A percentile compares a stretch with the other conserved stretches of the same genome.
These are phyloP conservation scores for Heliothis peltigera DNA, from an alignment of 2,888 invertebrate genomes.

Conservation along the genomic window DNA sequence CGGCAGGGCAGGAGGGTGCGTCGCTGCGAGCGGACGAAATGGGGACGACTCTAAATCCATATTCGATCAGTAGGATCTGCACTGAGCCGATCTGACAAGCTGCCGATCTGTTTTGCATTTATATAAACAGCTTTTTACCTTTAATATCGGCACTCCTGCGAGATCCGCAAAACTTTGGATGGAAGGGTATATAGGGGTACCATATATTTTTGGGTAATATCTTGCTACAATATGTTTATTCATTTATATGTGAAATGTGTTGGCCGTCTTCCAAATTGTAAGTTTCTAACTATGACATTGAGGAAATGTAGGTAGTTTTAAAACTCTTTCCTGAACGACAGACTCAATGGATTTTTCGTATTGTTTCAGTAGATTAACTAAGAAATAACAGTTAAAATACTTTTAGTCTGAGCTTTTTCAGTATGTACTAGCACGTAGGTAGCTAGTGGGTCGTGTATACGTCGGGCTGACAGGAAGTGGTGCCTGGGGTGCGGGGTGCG, in stretches of 20 bases:
- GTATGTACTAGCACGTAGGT: conserved; percentile 40
- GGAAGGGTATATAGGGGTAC: conserved; percentile 9
- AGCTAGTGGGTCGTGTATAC: conserved; percentile 54
- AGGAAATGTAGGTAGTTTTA: conserved; percentile 47
- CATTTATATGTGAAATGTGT: conserved; percentile 32
- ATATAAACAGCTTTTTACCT: conserved; percentile 88
- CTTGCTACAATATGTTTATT: conserved; percentile 39
- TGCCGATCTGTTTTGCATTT: conserved; percentile 90
- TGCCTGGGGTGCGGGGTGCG: conserved; percentile 53
- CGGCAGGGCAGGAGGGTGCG: conserved; percentile 80
- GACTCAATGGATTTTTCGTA: conserved; percentile 15
- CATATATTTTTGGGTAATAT: conserved; percentile 18
- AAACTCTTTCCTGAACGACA: conserved; percentile 39
- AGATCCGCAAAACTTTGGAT: conserved; percentile 61
- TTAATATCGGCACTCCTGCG: conserved; percentile 76
- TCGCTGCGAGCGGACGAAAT: conserved; percentile 77
- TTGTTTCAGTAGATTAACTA: conserved; percentile 8
- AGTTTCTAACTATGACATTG: conserved; percentile 48
- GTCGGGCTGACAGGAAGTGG: conserved; percentile 69
- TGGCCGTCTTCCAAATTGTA: conserved; percentile 51
- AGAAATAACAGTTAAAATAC: neutral
- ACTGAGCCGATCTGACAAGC: conserved; percentile 89
- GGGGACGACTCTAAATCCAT: conserved; percentile 88
- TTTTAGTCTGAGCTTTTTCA: neutral
- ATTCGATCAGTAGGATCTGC: conserved; percentile 88